A percentile compares a stretch with the other conserved stretches of the same genome.
These are phyloP conservation scores for Nerophis lumbriciformis DNA, from an alignment of 2,113 vertebrate genomes.

Conservation along the genomic window DNA sequence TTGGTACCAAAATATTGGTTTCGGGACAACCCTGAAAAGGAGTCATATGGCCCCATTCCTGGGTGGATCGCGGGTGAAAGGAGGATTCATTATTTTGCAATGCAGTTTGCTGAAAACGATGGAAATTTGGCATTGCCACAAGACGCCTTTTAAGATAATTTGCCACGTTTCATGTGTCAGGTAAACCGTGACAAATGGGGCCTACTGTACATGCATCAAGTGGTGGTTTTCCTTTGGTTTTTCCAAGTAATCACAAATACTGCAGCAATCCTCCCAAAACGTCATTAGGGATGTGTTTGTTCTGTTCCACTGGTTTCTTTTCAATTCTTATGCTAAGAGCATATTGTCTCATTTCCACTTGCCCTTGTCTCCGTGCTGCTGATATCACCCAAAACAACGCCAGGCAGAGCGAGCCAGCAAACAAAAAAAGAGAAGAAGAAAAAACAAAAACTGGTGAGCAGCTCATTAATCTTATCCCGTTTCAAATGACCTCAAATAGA, in stretches of 20 bases:
- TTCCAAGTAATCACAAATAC: no score
- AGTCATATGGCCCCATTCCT: no score
- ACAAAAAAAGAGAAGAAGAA: no score
- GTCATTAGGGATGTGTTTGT: slow-evolving; percentile 4
- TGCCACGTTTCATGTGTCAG: no score
- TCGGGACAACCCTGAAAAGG: no score
- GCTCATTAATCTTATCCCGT: slow-evolving; percentile 9
- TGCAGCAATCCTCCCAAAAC: neutral
- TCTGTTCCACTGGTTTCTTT: neutral
- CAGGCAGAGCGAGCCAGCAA: slow-evolving; percentile 2
- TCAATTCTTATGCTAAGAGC: slow-evolving; percentile 7
- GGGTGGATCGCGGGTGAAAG: no score
- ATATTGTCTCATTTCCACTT: slow-evolving; percentile 10
- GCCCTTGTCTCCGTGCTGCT: slow-evolving; percentile 6
- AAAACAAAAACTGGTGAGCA: neutral
- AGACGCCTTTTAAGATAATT: no score
- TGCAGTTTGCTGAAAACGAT: no score
- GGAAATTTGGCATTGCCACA: no score
- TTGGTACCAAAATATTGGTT: no score
- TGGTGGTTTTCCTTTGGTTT: neutral
- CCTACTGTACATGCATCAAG: neutral
- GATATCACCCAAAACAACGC: slow-evolving; percentile 7
- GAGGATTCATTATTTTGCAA: no score
- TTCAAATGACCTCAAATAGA: slow-evolving; percentile 11
- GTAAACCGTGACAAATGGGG: no score